Base-by-base conservation (phyloP, 2,797 vertebrate genomes). In the Steatocranus sp. region DNA sequence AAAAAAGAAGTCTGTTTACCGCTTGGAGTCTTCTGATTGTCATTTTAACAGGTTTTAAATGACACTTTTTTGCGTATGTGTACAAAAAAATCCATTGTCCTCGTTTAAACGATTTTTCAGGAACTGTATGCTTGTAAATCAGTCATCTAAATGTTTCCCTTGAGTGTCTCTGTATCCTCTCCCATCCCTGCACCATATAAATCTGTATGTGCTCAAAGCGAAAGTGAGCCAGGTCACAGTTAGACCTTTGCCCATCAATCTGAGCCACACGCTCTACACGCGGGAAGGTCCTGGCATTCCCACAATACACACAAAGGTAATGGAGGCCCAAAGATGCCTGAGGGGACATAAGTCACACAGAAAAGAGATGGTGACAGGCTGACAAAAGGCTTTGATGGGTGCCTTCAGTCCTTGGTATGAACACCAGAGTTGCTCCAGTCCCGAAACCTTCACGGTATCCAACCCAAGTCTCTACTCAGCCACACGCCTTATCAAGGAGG, bases 241-340 rank as follows among this genome's bases (percentile, higher is more conserved):
- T 73, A 84, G 79, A 91, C 91, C 92, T 87, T 88, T 75, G 76
- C 86, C 91, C 86, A 94, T 94, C 93, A 94, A 92, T 95, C 88
- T 92, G 87, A 92, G 82, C 83, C 81, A 56, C 83, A 80, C 25
- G 18, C 58, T 75, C 54, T 86, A 70, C 82, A 68, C 81, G 68
- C 51, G 51, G 82, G 78, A 87, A 89, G 87, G 87, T 89, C 87
- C 86, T 88, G 91, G 92, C 89, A 90, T 92, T 88, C 91, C 90
- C 86, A 91, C 89, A 87, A 87, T 92, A 87, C 87, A 89, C 50
- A 48, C 76, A 84, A 86, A 91, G 82, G 87, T 94, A 92, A 95
- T 91, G 87, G 89, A 94, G 92, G 93, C 88, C 86, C 88, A 81
- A 38, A 86, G 85, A 93, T 79, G 92, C 89, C 88, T 75, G 68